Conservation (phyloP, 1,140 invertebrate species). For the Bicyclus anynana region DNA sequence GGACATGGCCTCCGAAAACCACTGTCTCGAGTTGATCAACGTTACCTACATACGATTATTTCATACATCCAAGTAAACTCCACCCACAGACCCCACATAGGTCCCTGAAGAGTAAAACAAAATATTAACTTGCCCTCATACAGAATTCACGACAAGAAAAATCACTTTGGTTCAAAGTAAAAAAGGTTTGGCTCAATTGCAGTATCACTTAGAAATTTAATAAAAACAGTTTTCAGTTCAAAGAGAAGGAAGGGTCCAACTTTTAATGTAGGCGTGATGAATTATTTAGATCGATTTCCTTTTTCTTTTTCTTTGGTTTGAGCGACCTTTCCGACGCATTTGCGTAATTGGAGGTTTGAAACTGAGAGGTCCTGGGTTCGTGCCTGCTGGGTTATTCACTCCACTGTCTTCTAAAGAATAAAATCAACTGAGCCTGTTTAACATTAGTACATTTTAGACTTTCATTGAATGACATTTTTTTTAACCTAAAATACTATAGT, state of each 20-base stretch:
- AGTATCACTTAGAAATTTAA: constrained; percentile 23
- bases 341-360: no score
- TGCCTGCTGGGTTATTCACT: no score
- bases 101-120: constrained; percentile 21
- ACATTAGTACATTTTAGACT: no score
- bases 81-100: constrained; percentile 3
- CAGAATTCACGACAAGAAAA: constrained; percentile 25
- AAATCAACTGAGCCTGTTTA: no score
- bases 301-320: no score
- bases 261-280: neutral
- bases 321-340: no score
- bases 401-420: no score
- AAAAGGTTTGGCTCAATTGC: constrained; percentile 15
- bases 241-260: neutral
- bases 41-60: neutral
- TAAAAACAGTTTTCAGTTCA: constrained; percentile 15
- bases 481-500: no score
- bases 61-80: constrained; percentile 11
- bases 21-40: no score
- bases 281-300: neutral
- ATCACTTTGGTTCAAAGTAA: constrained; percentile 20
- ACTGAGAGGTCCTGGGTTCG: no score
- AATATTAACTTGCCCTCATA: constrained; percentile 25
- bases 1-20: no score
- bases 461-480: no score